phyloP scores from a whole-genome alignment of 1,140 invertebrate genomes.

The Drusus annulatus region DNA sequence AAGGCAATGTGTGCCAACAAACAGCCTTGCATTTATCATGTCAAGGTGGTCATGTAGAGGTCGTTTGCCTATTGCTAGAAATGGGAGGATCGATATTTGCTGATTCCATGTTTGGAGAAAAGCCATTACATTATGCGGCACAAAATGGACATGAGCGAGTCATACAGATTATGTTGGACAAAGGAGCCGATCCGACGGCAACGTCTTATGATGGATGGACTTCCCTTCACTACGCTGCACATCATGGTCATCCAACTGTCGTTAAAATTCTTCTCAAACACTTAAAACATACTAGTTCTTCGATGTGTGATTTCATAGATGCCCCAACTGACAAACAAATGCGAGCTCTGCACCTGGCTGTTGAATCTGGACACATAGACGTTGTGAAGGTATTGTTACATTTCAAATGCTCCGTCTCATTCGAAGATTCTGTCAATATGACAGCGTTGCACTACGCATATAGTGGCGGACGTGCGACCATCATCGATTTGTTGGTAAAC shows the following conservation, averaged over 20 bases:
- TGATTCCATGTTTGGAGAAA: background rate
- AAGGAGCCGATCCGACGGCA: background rate
- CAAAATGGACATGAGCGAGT: background rate
- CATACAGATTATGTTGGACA: background rate
- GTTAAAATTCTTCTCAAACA: background rate
- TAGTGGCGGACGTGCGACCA: background rate
- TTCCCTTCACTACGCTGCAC: background rate
- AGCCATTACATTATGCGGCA: background rate
- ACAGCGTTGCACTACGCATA: background rate
- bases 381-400: background rate
- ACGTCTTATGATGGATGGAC: background rate
- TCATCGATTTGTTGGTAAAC: background rate
- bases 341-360: slow-evolving; percentile 4
- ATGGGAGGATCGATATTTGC: background rate
- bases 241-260: background rate
- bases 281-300: background rate
- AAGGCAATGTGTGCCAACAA: background rate
- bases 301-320: background rate
- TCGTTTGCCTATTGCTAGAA: background rate
- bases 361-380: background rate
- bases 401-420: background rate
- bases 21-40: background rate
- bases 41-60: background rate
- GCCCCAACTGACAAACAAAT: background rate
- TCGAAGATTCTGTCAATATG: background rate